A percentile compares a stretch with the other conserved stretches of the same genome.
phyloP scores from a whole-genome alignment of 37 sponge, comb jelly and placozoan species.

The Beroe forskalii region DNA sequence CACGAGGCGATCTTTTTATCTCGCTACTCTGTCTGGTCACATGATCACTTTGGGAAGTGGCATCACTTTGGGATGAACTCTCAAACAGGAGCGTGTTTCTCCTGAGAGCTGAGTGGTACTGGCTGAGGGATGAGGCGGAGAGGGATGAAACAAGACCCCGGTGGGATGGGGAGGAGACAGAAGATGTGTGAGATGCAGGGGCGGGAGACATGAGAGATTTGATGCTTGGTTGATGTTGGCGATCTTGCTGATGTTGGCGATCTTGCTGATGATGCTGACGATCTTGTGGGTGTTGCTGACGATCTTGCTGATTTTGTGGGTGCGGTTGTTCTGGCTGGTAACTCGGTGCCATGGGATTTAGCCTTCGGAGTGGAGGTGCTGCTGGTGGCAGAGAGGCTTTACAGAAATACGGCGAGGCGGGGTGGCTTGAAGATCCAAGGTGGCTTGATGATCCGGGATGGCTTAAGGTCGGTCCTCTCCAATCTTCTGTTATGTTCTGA shows the following conservation, averaged over 20 bases:
- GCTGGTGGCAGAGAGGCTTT: neutral
- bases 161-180: neutral
- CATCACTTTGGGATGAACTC: neutral
- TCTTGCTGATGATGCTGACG: neutral
- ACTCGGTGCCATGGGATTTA: constrained; percentile 24
- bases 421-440: neutral
- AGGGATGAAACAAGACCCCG: no score
- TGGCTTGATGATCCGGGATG: neutral
- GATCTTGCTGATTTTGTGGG: neutral
- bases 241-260: neutral
- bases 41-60: neutral
- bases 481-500: neutral
- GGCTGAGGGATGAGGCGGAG: neutral
- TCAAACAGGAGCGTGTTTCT: neutral
- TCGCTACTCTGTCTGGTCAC: neutral
- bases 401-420: no score
- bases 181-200: neutral
- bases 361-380: neutral
- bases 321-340: constrained; percentile 5
- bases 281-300: neutral
- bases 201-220: neutral
- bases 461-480: neutral
- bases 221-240: neutral
- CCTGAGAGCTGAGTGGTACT: constrained; percentile 5
- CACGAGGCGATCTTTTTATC: no score